phyloP scores from a whole-genome alignment of 1,140 invertebrate species.

The Lanistes nyassanus region DNA sequence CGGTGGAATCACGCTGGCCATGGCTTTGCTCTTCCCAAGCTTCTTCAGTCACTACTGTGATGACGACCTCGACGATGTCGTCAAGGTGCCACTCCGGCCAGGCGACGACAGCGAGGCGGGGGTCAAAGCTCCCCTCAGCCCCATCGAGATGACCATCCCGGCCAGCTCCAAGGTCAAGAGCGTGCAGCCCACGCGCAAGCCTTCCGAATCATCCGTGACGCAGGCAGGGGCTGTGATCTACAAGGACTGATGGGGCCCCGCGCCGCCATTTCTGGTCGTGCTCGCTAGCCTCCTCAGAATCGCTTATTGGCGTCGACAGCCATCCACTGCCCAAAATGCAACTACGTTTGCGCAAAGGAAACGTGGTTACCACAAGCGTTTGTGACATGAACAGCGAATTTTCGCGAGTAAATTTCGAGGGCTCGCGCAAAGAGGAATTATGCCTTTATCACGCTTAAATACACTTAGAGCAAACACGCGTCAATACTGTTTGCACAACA shows the following conservation, averaged over 20 bases:
- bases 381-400: no score
- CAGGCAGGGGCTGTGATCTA: slow-evolving; percentile 4
- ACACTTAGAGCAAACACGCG: no score
- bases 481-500: no score
- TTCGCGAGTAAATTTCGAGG: no score
- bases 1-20: slow-evolving; percentile 69
- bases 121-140: slow-evolving; percentile 50
- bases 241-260: slow-evolving; percentile 23
- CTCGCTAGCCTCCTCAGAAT: not conserved
- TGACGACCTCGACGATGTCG: slow-evolving; percentile 52
- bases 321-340: not conserved
- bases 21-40: slow-evolving; percentile 69
- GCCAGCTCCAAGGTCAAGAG: slow-evolving; percentile 55
- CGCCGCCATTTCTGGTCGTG: slow-evolving; percentile 6
- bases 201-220: slow-evolving; percentile 34
- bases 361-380: not conserved
- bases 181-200: slow-evolving; percentile 56
- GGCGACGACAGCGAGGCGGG: slow-evolving; percentile 30
- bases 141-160: slow-evolving; percentile 59
- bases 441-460: no score
- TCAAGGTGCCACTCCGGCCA: slow-evolving; percentile 40
- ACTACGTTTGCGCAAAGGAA: not conserved
- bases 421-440: no score
- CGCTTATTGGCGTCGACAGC: not conserved
- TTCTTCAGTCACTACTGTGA: slow-evolving; percentile 67